A percentile compares a stretch with the other conserved stretches of the same genome.
Conservation (phyloP, 35 echinoderm and acorn worm species). For the Lytechinus pictus region DNA sequence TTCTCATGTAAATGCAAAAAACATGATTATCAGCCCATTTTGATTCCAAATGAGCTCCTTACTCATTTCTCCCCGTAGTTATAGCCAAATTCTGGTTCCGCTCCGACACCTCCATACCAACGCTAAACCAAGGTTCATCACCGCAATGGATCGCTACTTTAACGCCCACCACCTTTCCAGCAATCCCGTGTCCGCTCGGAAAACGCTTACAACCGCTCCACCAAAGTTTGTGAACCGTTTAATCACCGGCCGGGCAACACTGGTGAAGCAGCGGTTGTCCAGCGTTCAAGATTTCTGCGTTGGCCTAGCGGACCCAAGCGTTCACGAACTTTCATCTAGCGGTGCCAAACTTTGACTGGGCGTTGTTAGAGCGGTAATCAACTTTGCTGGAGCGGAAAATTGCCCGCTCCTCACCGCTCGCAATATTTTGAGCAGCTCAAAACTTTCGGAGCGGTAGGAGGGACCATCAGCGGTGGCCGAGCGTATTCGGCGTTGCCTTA, state of each 20-base stretch:
- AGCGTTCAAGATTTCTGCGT: conserved; percentile 46
- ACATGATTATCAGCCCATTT: too few species aligned
- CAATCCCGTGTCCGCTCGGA: conserved; percentile 34
- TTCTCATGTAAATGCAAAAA: too few species aligned
- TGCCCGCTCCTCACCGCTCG: conserved; percentile 29
- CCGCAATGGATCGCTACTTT: conserved; percentile 33
- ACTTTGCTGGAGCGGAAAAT: conserved; percentile 42
- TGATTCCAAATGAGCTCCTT: too few species aligned
- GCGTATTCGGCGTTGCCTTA: conserved; percentile 34
- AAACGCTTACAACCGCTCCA: conserved; percentile 44
- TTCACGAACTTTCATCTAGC: conserved; percentile 28
- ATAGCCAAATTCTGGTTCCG: too few species aligned
- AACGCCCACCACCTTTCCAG: conserved; percentile 18
- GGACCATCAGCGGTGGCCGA: conserved; percentile 43
- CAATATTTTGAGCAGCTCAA: conserved; percentile 45
- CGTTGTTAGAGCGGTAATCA: conserved; percentile 15
- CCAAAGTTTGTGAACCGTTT: conserved; percentile 39
- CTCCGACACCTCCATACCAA: conserved; percentile 43
- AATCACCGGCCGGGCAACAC: conserved; percentile 28
- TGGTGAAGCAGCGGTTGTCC: conserved; percentile 32
- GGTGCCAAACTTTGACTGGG: conserved; percentile 46
- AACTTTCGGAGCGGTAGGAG: conserved; percentile 43
- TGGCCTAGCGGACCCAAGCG: conserved; percentile 42
- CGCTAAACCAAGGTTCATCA: conserved; percentile 38
- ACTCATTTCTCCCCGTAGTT: too few species aligned